A percentile compares a stretch with the other conserved stretches of the same genome.
These are phyloP conservation scores for Cerceris rybyensis DNA, from an alignment of 2,888 invertebrate genomes.

Conservation along the genomic window DNA sequence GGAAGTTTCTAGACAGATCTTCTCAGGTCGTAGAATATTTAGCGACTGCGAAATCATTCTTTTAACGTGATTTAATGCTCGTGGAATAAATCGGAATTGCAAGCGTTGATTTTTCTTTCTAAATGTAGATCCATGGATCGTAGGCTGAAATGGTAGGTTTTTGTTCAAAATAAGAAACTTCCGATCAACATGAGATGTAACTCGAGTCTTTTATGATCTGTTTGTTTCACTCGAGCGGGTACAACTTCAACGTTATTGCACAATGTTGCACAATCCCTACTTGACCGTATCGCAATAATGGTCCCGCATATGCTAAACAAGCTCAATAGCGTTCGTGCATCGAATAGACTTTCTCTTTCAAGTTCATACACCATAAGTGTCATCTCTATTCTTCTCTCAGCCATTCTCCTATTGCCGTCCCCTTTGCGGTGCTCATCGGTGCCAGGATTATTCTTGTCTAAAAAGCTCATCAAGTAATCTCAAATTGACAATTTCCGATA, in stretches of 20 bases:
- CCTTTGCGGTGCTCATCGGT: not conserved
- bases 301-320: constrained; percentile 48
- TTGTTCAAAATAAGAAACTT: constrained; percentile 16
- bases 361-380: constrained; percentile 48
- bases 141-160: too few species aligned
- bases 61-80: too few species aligned
- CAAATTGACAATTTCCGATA: not conserved
- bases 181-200: constrained; percentile 12
- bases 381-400: not conserved
- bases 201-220: constrained; percentile 41
- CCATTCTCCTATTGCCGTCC: not conserved
- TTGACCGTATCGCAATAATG: constrained; percentile 55
- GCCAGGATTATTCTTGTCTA: not conserved
- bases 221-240: constrained; percentile 50
- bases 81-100: too few species aligned
- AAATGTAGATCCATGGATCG: too few species aligned
- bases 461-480: not conserved
- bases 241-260: constrained; percentile 60
- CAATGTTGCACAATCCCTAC: constrained; percentile 65
- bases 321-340: constrained; percentile 29
- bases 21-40: too few species aligned
- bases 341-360: constrained; percentile 60
- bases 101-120: too few species aligned
- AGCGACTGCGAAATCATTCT: too few species aligned
- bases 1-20: not conserved